phyloP scores from a whole-genome alignment of 2,797 vertebrate species.

The Muraenolepis orangiensis region DNA sequence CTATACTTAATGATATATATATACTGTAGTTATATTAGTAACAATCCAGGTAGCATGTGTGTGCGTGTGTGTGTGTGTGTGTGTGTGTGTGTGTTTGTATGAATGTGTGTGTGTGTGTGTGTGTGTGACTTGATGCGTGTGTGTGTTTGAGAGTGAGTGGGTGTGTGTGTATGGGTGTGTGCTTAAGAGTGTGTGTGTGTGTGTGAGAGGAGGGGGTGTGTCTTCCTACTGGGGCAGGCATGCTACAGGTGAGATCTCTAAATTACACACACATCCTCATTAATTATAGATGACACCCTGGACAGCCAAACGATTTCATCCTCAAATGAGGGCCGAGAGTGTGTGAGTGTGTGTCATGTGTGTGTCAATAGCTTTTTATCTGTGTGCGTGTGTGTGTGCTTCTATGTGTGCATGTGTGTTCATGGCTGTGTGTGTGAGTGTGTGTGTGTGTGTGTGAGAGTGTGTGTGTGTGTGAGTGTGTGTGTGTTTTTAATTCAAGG shows the following conservation, averaged over 20 bases:
- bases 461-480: slow-evolving; percentile 35
- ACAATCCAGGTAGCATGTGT: slow-evolving; percentile 6
- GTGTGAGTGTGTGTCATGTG: slow-evolving; percentile 11
- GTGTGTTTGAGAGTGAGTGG: neutral
- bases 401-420: slow-evolving; percentile 31
- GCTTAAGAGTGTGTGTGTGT: slow-evolving; percentile 3
- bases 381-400: slow-evolving; percentile 15
- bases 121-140: neutral
- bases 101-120: neutral
- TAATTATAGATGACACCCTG: slow-evolving; percentile 87
- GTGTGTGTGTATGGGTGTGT: slow-evolving; percentile 6
- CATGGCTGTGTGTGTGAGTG: neutral
- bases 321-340: slow-evolving; percentile 81
- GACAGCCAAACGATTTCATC: slow-evolving; percentile 84
- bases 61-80: slow-evolving; percentile 16
- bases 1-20: too few relatives aligned
- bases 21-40: neutral
- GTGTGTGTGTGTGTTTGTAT: neutral
- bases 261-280: slow-evolving; percentile 82
- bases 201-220: slow-evolving; percentile 21
- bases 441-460: slow-evolving; percentile 16
- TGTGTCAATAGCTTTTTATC: neutral
- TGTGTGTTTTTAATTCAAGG: slow-evolving; percentile 67
- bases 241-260: slow-evolving; percentile 85
- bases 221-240: slow-evolving; percentile 59